Evolutionary conservation across 2,797 vertebrate species (phyloP).

Genomic region (Tenualosa thibaudeaui): DNA sequence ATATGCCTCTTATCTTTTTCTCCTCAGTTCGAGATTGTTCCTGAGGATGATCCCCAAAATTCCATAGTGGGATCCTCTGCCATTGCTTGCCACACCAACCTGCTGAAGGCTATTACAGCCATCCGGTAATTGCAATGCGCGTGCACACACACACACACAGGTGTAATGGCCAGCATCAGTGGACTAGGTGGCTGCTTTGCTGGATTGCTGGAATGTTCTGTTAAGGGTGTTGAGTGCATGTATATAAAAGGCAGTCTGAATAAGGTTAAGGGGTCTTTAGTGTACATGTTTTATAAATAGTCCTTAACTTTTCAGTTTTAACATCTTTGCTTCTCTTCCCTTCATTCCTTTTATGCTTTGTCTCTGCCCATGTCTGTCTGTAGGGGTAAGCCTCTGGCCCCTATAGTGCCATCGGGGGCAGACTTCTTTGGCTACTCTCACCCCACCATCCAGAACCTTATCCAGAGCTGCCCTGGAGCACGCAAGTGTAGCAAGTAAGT

Average conservation of each 20-base stretch:
- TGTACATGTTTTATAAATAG: too few species aligned
- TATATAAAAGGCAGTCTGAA: too few species aligned
- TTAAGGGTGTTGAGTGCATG: too few species aligned
- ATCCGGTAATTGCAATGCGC: conserved; percentile 63
- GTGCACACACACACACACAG: neutral
- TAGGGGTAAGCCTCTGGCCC: conserved; percentile 71
- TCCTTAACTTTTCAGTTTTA: too few species aligned
- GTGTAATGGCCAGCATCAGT: too few species aligned
- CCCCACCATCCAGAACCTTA: conserved; percentile 86
- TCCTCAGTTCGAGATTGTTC: conserved; percentile 86
- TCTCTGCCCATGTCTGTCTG: neutral
- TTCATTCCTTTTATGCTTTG: neutral
- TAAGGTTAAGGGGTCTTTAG: too few species aligned
- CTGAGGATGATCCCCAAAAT: conserved; percentile 89
- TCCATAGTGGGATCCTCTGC: conserved; percentile 80
- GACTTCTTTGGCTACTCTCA: conserved; percentile 93
- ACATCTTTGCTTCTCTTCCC: neutral
- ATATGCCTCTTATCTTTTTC: conserved; percentile 2
- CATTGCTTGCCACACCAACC: conserved; percentile 79
- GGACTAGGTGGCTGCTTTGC: too few species aligned
- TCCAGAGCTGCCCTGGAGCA: conserved; percentile 89
- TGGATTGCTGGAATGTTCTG: too few species aligned
- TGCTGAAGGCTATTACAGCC: conserved; percentile 78
- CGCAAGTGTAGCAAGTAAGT: conserved; percentile 85
- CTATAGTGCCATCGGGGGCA: conserved; percentile 77